phyloP scores from a whole-genome alignment of 1,140 invertebrate genomes.

The Zaprionus davidi region DNA sequence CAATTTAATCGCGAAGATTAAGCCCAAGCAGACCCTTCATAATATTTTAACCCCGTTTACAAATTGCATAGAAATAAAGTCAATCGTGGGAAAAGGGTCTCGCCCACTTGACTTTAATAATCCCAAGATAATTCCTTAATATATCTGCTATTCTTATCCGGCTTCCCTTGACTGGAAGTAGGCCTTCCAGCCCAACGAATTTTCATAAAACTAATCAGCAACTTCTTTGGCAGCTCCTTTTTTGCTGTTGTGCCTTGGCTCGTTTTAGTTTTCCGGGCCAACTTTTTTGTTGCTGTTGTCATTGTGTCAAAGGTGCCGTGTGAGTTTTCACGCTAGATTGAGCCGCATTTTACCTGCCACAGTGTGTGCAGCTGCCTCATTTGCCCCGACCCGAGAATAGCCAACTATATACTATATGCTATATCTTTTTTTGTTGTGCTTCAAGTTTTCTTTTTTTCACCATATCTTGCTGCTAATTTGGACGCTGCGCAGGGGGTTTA shows the following conservation, averaged over 20 bases:
- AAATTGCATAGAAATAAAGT: neutral
- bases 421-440: slow-evolving; percentile 18
- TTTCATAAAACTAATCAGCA: slow-evolving; percentile 59
- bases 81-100: neutral
- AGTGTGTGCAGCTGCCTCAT: slow-evolving; percentile 43
- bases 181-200: slow-evolving; percentile 66
- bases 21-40: neutral
- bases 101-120: neutral
- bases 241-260: slow-evolving; percentile 12
- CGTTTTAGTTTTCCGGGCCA: slow-evolving; percentile 27
- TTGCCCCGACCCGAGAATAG: slow-evolving; percentile 13
- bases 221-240: slow-evolving; percentile 53
- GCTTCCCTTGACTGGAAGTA: slow-evolving; percentile 31
- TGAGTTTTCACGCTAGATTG: slow-evolving; percentile 73
- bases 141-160: slow-evolving; percentile 13
- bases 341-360: slow-evolving; percentile 59
- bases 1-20: slow-evolving; percentile 1
- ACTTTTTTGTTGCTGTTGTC: slow-evolving; percentile 19
- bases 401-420: slow-evolving; percentile 21
- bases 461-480: slow-evolving; percentile 63
- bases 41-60: slow-evolving; percentile 1
- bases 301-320: slow-evolving; percentile 33
- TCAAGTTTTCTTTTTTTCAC: slow-evolving; percentile 24
- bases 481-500: slow-evolving; percentile 54
- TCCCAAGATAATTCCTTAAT: neutral